Conservation (phyloP, 1,140 invertebrate genomes). For the Papilio xuthus region DNA sequence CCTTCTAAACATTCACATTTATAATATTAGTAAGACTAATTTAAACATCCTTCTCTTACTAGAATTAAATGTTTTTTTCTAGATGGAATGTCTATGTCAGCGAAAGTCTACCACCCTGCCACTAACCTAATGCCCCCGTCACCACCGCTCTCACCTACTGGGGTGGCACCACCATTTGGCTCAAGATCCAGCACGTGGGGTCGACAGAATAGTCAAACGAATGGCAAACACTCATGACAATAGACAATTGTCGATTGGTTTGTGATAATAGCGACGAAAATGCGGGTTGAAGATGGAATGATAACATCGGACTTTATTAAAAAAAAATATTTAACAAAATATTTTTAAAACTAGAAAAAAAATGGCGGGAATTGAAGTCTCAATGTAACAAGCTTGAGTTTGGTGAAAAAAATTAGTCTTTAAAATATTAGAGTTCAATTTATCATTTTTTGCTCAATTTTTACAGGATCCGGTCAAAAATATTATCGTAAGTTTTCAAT, state of each 20-base stretch:
- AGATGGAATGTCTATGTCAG: conserved; percentile 69
- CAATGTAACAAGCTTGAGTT: not conserved
- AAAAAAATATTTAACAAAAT: not conserved
- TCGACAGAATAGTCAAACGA: conserved; percentile 63
- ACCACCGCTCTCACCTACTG: conserved; percentile 63
- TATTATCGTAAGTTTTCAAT: no score
- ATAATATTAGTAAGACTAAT: no score
- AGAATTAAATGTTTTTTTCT: conserved; percentile 43
- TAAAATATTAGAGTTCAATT: not conserved
- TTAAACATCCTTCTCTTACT: no score
- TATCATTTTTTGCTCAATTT: not conserved
- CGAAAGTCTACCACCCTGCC: conserved; percentile 70
- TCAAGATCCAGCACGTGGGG: conserved; percentile 47
- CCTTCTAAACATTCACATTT: no score
- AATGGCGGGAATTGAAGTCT: conserved; percentile 15
- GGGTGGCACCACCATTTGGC: conserved; percentile 51
- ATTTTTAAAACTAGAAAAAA: conserved; percentile 8
- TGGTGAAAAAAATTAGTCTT: not conserved
- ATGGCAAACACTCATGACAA: conserved; percentile 61
- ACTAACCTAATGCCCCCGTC: conserved; percentile 69
- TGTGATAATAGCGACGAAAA: not conserved
- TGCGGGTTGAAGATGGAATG: not conserved
- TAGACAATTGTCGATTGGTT: not conserved
- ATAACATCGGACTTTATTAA: not conserved
- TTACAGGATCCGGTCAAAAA: not conserved